Evolutionary conservation across 2,113 vertebrate species (phyloP).

Genomic region (Axis porcinus): DNA sequence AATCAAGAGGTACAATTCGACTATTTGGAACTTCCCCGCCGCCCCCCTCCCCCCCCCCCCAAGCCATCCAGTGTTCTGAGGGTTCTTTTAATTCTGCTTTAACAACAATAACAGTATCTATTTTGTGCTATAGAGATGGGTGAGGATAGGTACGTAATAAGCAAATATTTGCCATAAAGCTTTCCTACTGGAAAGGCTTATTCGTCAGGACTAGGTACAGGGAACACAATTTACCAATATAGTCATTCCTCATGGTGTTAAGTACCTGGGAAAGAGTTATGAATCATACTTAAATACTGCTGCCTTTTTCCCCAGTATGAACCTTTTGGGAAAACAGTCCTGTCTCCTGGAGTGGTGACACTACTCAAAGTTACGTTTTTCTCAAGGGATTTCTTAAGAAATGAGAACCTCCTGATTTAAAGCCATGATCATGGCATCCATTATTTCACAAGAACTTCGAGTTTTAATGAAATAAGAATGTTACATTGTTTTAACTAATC

Average conservation of each 20-base stretch:
- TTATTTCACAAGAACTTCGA: not conserved
- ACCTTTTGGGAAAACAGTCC: not conserved
- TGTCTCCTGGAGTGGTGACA: not conserved
- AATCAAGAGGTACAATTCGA: not conserved
- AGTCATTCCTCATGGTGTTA: not conserved
- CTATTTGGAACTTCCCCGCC: not conserved
- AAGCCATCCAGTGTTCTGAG: not conserved
- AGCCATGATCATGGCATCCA: not conserved
- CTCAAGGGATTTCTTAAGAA: not conserved
- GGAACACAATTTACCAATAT: not conserved
- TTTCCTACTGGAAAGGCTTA: not conserved
- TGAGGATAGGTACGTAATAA: not conserved
- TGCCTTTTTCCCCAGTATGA: not conserved
- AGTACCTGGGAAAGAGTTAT: not conserved
- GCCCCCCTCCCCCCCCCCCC: rapidly evolving
- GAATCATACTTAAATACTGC: not conserved
- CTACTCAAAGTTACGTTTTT: not conserved
- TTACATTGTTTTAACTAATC: not conserved
- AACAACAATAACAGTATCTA: not conserved
- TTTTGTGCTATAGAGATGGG: not conserved
- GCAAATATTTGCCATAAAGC: not conserved
- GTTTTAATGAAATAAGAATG: not conserved
- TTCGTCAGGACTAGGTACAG: not conserved
- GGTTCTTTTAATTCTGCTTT: not conserved
- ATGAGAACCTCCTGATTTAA: not conserved